Percentiles rank a stretch among this genome's conserved stretches.
phyloP scores from a whole-genome alignment of 2,113 vertebrate genomes.

The Mirza zaza region DNA sequence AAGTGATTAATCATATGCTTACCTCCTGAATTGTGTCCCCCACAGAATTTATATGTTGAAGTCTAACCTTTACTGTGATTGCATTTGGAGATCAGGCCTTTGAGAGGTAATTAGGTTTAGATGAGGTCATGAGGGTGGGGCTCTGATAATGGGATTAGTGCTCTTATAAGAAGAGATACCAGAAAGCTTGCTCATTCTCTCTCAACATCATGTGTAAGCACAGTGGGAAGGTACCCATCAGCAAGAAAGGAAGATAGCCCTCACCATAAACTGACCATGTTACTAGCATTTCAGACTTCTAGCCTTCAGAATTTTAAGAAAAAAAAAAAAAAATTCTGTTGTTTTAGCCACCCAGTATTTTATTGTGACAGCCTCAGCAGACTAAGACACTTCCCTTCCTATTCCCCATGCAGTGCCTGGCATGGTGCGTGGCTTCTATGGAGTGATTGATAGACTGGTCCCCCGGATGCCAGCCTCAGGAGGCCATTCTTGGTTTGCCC shows the following conservation, averaged over 20 bases:
- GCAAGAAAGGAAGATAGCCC: neutral
- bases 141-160: neutral
- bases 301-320: neutral
- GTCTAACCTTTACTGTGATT: neutral
- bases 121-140: neutral
- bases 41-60: neutral
- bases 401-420: neutral
- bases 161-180: neutral
- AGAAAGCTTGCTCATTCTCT: neutral
- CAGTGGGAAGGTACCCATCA: neutral
- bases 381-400: neutral
- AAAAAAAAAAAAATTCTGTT: neutral
- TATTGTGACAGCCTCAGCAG: neutral
- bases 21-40: neutral
- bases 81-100: neutral
- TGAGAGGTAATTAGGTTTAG: neutral
- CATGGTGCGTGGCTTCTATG: neutral
- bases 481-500: constrained; percentile 32
- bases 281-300: neutral
- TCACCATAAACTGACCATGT: neutral
- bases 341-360: neutral
- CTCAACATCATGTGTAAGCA: neutral
- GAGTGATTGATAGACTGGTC: neutral
- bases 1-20: neutral
- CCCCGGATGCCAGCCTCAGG: neutral